Conservation (phyloP, 2,888 invertebrate species). For the Cephus rjabovi region DNA sequence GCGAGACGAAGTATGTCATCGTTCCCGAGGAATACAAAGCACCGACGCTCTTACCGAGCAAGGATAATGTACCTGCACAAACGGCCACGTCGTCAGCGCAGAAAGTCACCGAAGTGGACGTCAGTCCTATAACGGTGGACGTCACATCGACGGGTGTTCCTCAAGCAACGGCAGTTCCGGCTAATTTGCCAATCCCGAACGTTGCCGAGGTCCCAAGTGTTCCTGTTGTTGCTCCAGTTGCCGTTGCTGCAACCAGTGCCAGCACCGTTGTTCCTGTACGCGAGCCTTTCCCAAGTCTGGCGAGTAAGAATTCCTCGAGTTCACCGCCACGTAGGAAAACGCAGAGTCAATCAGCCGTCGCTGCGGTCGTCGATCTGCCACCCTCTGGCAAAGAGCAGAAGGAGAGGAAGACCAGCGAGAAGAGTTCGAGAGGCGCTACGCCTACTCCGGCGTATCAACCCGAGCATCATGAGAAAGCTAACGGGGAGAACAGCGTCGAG, state of each 20-base stretch:
- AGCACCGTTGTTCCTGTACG: slow-evolving; percentile 34
- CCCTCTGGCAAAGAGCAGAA: slow-evolving; percentile 44
- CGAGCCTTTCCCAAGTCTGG: slow-evolving; percentile 24
- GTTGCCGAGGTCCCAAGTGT: slow-evolving; percentile 35
- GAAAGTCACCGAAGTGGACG: slow-evolving; percentile 29
- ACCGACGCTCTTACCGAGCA: slow-evolving; percentile 35
- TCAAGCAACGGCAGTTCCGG: slow-evolving; percentile 24
- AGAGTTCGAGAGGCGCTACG: slow-evolving; percentile 43
- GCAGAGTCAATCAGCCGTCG: slow-evolving; percentile 34
- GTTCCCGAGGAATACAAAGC: slow-evolving; percentile 37
- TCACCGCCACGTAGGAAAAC: slow-evolving; percentile 56
- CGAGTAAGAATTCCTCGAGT: slow-evolving; percentile 41
- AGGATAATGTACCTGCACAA: slow-evolving; percentile 59
- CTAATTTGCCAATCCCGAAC: slow-evolving; percentile 28
- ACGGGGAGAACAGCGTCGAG: slow-evolving; percentile 52
- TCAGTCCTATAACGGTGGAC: slow-evolving; percentile 15
- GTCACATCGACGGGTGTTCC: slow-evolving; percentile 39
- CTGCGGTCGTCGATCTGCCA: slow-evolving; percentile 24
- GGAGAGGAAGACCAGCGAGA: slow-evolving; percentile 47
- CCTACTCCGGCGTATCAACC: slow-evolving; percentile 38
- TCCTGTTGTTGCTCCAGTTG: slow-evolving; percentile 33
- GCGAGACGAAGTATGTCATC: slow-evolving; percentile 41
- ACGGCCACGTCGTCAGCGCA: slow-evolving; percentile 32
- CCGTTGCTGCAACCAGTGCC: slow-evolving; percentile 37
- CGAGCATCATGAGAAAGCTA: slow-evolving; percentile 44